Evolutionary conservation across 2,113 vertebrate species (phyloP), one percentile per base, ranked within the genome.

Genomic region (Microcebus murinus): DNA sequence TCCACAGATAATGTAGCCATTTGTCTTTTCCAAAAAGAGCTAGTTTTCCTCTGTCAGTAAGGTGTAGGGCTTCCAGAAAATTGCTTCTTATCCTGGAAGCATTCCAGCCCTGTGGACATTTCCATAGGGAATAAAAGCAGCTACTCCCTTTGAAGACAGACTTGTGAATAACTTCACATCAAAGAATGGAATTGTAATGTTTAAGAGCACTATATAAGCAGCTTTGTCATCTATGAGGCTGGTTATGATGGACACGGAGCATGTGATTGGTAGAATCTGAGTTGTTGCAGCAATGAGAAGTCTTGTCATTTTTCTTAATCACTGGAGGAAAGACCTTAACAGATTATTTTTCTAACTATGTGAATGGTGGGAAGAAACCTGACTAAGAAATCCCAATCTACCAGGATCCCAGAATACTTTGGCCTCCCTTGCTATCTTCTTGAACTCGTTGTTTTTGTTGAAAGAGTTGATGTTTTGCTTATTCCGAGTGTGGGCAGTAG

Each of bases 381-480:
- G 39, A 55, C 15, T 63, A 13, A 87, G 29, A 96, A 85, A 65
- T 93, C 12, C 59, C 65, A 57, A 4, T 18, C 50, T 74, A 14
- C 45, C 27, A 50, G 9, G 42, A 87, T 55, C 68, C 29, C 36
- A 95, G 77, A 82, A 81, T 87, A 67, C 48, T 39, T 45, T 36
- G 10, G 6, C 34, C 29, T 93, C 36, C 11, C 10, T 21, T 45
- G 12, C 21, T 90, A 6, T 36, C 57, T 96, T 91, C 48, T 81
- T 86, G 15, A 86, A 65, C 1, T 86, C 13, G 13, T 83, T 95
- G 34, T 74, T 97, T 93, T 91, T 90, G 18, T 29, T 94, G 27
- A 45, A 87, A 89, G 18, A 61, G 10, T 27, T 70, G n/a, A 71
- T 67, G 18, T 95, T 91, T 92, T 94, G 21, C 55, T 21, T 86